Conservation (phyloP, 2,888 invertebrate genomes). For the Cephus rjabovi region DNA sequence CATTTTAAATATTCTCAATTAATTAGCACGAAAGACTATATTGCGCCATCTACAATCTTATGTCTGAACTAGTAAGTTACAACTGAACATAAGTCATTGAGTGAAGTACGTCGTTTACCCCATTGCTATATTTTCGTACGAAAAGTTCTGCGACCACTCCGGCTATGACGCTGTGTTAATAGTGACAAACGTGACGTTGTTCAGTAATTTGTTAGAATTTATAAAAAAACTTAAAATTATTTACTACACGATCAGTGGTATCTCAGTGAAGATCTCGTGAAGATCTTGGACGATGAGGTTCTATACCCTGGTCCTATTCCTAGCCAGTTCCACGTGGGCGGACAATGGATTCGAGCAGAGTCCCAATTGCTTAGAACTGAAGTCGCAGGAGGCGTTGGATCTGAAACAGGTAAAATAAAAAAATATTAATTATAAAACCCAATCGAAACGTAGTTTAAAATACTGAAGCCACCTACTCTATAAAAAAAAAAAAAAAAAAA, state of each 20-base stretch:
- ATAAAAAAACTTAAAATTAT: neutral
- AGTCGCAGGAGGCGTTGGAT: slow-evolving; percentile 5
- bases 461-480: too few species aligned
- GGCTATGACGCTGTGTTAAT: neutral
- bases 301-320: slow-evolving; percentile 42
- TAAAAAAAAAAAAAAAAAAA: too few species aligned
- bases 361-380: neutral
- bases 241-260: neutral
- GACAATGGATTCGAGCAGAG: neutral
- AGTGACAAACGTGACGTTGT: neutral
- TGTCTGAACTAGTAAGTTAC: neutral
- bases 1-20: too few species aligned
- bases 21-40: too few species aligned
- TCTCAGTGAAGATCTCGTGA: neutral
- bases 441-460: neutral
- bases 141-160: neutral
- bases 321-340: slow-evolving; percentile 36
- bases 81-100: neutral
- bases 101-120: neutral
- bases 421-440: neutral
- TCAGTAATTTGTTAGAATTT: neutral
- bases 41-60: neutral
- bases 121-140: neutral
- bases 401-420: neutral
- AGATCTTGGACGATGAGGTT: slow-evolving; percentile 36